Evolutionary conservation across 2,797 vertebrate genomes (phyloP), one percentile per base, ranked within the genome.

Genomic region (Anas acuta): DNA sequence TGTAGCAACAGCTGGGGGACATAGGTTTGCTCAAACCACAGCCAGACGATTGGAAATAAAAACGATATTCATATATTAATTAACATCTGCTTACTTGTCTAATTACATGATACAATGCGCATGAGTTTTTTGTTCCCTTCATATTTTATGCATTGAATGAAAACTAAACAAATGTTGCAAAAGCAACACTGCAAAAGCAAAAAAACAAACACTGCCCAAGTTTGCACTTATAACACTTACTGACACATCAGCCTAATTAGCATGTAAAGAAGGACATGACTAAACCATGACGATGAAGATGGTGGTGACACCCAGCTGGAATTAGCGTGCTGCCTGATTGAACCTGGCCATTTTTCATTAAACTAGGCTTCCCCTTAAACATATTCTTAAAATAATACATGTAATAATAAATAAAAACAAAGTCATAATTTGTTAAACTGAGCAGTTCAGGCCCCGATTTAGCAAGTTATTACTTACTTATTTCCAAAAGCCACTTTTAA

Each of bases 41-140:
- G 90, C 88, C 94, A 96, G 94, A 96, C 57, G 71, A 97, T 72
- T 91, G 92, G 78, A 96, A 96, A 93, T 95, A 92, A 80, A 95
- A 83, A 15, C 3, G 49, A 96, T 82, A 81, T 97, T 96, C 90
- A 96, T 96, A 93, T 96, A 96, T 96, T 97, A 90, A 96, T 96
- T 95, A 92, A 94, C 88, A 96, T 95, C 96, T 96, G 96, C 75
- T 57, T 60, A 9, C 85, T 41, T 0, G 11, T 83, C 94, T 94
- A 92, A 96, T 96, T 94, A 91, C 96, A 92, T 0, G 72, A 87
- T 77, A 76, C 94, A 96, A 90, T 89, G 91, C 83, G 84, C 86
- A 89, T 80, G 86, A 84, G 94, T 81, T 86, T 87, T 89, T 90
- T 93, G 90, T 96, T 96, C 94, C 78, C 70, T 93, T 73, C 81